phyloP scores from a whole-genome alignment of 2,113 vertebrate species.

The Eclectus roratus region DNA sequence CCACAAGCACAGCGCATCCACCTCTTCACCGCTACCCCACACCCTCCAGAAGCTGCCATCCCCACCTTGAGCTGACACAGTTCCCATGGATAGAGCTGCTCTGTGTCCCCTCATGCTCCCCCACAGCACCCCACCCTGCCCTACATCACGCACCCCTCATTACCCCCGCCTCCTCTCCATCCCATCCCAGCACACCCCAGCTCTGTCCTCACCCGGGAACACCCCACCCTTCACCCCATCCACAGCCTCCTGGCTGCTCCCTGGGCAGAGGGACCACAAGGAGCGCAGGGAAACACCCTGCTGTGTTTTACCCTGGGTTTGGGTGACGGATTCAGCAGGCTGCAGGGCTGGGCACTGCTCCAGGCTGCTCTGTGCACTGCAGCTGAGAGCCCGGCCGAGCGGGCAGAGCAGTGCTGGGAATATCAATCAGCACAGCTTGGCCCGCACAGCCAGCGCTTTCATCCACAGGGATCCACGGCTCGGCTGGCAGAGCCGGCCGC shows the following conservation, averaged over 20 bases:
- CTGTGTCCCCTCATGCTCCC: not conserved
- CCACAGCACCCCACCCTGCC: not conserved
- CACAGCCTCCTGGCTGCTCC: not conserved
- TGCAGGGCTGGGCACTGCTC: conserved; percentile 7
- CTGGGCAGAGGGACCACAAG: not conserved
- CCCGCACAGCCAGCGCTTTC: conserved; percentile 45
- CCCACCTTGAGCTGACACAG: not conserved
- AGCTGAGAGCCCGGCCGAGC: conserved; percentile 48
- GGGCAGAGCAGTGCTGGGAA: conserved; percentile 61
- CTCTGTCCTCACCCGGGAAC: not conserved
- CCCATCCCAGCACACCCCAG: not conserved
- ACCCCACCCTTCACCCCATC: not conserved
- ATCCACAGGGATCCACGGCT: not conserved
- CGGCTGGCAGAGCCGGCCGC: not conserved
- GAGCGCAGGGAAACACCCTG: fast-evolving
- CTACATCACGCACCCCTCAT: not conserved
- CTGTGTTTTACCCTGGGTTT: not conserved
- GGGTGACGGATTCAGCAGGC: not conserved
- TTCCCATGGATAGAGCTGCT: not conserved
- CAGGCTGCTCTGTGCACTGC: conserved; percentile 30
- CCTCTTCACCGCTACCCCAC: not conserved
- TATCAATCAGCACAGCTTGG: conserved; percentile 59
- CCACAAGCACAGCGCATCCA: not conserved
- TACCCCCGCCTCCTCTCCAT: not conserved
- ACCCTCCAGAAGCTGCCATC: not conserved